Percentiles rank a stretch among this genome's conserved stretches.
These are phyloP conservation scores for Geotrupes spiniger DNA, from an alignment of 2,888 invertebrate genomes.

Conservation along the genomic window DNA sequence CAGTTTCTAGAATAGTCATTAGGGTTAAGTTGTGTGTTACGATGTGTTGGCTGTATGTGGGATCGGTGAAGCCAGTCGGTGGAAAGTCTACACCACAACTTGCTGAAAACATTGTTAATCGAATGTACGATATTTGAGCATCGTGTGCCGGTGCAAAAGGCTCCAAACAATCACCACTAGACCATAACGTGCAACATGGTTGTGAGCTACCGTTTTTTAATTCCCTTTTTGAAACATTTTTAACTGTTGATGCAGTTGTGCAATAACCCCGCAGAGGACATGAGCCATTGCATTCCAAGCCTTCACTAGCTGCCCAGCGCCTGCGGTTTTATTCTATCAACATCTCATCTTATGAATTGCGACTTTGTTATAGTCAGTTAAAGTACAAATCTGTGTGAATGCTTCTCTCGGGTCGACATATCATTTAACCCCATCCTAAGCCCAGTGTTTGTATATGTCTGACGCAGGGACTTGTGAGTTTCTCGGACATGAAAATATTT, in stretches of 20 bases:
- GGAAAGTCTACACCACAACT: constrained; percentile 6
- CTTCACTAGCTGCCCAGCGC: constrained; percentile 31
- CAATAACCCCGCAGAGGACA: constrained; percentile 30
- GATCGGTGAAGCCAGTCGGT: constrained; percentile 1
- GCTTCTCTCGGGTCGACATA: constrained; percentile 35
- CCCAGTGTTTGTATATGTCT: constrained; percentile 30
- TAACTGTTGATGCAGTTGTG: constrained; percentile 30
- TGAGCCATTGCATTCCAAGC: constrained; percentile 39
- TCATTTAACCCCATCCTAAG: constrained; percentile 31
- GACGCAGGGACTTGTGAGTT: constrained; percentile 34
- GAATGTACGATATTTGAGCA: constrained; percentile 17
- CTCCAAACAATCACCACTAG: constrained; percentile 43
- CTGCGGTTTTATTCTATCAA: constrained; percentile 28
- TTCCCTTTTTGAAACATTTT: constrained; percentile 28
- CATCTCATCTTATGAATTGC: constrained; percentile 33
- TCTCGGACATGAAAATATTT: constrained; percentile 39
- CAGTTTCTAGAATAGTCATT: constrained; percentile 19
- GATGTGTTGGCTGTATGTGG: constrained; percentile 22
- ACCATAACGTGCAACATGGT: constrained; percentile 44
- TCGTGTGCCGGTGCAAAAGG: constrained; percentile 28
- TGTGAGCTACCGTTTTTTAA: constrained; percentile 43
- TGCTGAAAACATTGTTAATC: constrained; percentile 15
- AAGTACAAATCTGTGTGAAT: constrained; percentile 69
- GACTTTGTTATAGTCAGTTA: constrained; percentile 74
- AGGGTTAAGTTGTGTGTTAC: constrained; percentile 27